These are phyloP conservation scores for Chiloscyllium plagiosum DNA, from an alignment of 2,113 vertebrate genomes.

Conservation along the genomic window DNA sequence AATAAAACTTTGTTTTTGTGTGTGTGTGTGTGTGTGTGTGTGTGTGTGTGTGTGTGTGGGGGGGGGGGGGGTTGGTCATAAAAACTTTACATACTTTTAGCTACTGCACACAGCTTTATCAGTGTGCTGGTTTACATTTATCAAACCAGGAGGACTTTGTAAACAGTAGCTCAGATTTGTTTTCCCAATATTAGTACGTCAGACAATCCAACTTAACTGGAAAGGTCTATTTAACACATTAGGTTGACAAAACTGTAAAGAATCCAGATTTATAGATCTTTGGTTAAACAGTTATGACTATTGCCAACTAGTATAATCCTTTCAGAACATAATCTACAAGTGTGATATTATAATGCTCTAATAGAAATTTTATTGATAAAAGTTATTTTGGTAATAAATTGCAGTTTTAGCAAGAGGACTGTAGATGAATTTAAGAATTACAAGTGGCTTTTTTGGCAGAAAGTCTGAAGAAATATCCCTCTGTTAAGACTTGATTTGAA, in stretches of 20 bases:
- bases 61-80: background rate
- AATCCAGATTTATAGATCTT: constrained; percentile 27
- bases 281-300: constrained; percentile 27
- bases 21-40: too few species aligned
- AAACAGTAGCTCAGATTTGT: background rate
- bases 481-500: constrained; percentile 31
- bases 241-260: background rate
- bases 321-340: background rate
- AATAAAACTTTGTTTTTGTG: background rate
- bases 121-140: constrained; percentile 7
- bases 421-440: background rate
- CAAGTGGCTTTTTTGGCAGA: constrained; percentile 8
- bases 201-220: background rate
- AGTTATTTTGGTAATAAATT: background rate
- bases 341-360: background rate
- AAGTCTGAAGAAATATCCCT: constrained; percentile 12
- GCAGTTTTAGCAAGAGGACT: background rate
- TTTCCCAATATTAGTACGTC: constrained; percentile 1
- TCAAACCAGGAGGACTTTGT: background rate
- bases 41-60: too few species aligned
- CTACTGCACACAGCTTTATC: constrained; percentile 11
- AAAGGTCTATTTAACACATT: background rate
- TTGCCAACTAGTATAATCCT: constrained; percentile 15
- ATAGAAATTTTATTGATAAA: background rate
- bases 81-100: background rate